Conservation (phyloP, 2,113 vertebrate species). For the Camelus bactrianus region DNA sequence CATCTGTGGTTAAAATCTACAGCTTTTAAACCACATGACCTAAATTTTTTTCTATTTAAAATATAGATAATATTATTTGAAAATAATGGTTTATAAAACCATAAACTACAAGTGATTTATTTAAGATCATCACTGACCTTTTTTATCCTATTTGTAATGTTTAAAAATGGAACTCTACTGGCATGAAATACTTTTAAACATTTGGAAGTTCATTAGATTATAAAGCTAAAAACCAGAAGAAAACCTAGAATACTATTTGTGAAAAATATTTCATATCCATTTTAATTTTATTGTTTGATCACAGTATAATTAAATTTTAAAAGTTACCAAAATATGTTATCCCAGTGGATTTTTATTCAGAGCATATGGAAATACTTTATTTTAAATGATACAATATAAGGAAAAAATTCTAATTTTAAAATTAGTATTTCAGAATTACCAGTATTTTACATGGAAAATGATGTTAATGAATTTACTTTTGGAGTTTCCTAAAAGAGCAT, state of each 20-base stretch:
- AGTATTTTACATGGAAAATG: slow-evolving; percentile 77
- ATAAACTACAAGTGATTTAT: background rate
- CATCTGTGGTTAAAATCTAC: background rate
- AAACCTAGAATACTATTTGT: slow-evolving; percentile 52
- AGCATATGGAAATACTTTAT: slow-evolving; percentile 75
- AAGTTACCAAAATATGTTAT: slow-evolving; percentile 9
- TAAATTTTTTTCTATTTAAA: slow-evolving; percentile 43
- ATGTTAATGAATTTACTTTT: slow-evolving; percentile 40
- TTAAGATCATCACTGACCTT: slow-evolving; percentile 15
- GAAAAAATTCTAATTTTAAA: slow-evolving; percentile 80
- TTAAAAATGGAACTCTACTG: slow-evolving; percentile 48
- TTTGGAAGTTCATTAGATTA: slow-evolving; percentile 50
- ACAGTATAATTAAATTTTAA: slow-evolving; percentile 54
- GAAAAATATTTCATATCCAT: slow-evolving; percentile 7
- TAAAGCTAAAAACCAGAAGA: slow-evolving; percentile 17
- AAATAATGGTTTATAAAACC: background rate
- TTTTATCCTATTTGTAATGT: slow-evolving; percentile 24
- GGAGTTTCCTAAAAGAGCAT: background rate
- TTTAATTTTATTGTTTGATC: slow-evolving; percentile 38
- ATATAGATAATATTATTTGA: slow-evolving; percentile 38
- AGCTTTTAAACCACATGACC: slow-evolving; percentile 36
- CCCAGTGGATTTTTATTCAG: background rate
- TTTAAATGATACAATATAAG: slow-evolving; percentile 78
- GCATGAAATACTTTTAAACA: slow-evolving; percentile 38
- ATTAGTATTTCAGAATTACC: slow-evolving; percentile 74